phyloP scores from a whole-genome alignment of 2,888 invertebrate species.

The Phortica magna region DNA sequence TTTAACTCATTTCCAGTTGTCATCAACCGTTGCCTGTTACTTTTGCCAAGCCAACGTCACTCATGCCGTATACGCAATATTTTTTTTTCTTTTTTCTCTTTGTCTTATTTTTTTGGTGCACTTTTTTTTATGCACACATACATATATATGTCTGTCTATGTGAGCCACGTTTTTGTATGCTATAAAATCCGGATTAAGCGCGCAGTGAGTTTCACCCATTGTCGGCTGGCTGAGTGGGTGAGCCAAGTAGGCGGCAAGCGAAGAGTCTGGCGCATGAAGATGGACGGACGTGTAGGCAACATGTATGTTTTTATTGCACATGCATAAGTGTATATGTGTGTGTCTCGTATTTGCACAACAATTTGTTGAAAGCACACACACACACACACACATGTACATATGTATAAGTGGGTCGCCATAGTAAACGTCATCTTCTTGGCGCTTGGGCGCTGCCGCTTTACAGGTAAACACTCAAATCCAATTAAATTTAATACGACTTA shows the following conservation, averaged over 20 bases:
- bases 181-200: constrained; percentile 69
- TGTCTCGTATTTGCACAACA: constrained; percentile 32
- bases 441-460: constrained; percentile 57
- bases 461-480: constrained; percentile 72
- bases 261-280: neutral
- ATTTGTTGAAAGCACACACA: neutral
- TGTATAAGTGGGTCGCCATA: constrained; percentile 25
- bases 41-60: neutral
- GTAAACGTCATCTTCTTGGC: neutral
- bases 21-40: neutral
- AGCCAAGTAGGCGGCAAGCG: neutral
- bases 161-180: constrained; percentile 41
- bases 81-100: constrained; percentile 41
- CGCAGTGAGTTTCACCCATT: constrained; percentile 18
- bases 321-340: constrained; percentile 8
- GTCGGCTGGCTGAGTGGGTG: neutral
- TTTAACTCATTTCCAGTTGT: constrained; percentile 28
- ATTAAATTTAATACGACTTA: constrained; percentile 73
- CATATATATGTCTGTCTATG: neutral
- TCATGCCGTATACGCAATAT: constrained; percentile 65
- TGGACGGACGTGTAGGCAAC: too few species aligned
- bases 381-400: neutral
- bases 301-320: neutral
- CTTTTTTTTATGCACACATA: constrained; percentile 29
- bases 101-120: constrained; percentile 40